phyloP scores from a whole-genome alignment of 2,888 invertebrate species.

The Drosophila heteroneura region DNA sequence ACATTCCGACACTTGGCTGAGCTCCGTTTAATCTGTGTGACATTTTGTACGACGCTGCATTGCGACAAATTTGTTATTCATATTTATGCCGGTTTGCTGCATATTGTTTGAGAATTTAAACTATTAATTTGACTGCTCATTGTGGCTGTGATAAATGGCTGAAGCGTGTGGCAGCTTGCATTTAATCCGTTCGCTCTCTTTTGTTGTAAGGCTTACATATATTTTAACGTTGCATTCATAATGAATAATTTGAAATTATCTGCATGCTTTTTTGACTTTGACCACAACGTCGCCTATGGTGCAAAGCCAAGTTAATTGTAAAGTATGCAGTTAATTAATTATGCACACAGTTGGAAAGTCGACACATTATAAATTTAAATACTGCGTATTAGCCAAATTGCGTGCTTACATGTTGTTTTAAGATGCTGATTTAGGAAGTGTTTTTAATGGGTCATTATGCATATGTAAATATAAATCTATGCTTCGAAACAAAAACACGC shows the following conservation, averaged over 20 bases:
- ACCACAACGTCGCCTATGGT: conserved; percentile 7
- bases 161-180: conserved; percentile 47
- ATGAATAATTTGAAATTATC: not conserved
- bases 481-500: conserved; percentile 1
- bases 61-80: conserved; percentile 57
- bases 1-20: conserved; percentile 36
- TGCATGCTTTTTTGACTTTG: not conserved
- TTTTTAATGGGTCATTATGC: conserved; percentile 6
- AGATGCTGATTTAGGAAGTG: not conserved
- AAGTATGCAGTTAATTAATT: conserved; percentile 45
- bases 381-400: conserved; percentile 16
- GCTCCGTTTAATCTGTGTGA: conserved; percentile 64
- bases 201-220: conserved; percentile 4
- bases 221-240: conserved; percentile 14
- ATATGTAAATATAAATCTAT: not conserved
- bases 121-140: conserved; percentile 52
- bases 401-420: conserved; percentile 15
- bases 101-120: conserved; percentile 6
- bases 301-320: conserved; percentile 20
- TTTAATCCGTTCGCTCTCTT: conserved; percentile 42
- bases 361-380: conserved; percentile 26
- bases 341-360: conserved; percentile 33
- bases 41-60: conserved; percentile 62
- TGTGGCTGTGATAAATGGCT: conserved; percentile 52
- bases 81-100: conserved; percentile 16